Percentiles rank a stretch among this genome's conserved stretches.
Conservation (phyloP, 2,888 invertebrate species). For the Drosophila infuscata region DNA sequence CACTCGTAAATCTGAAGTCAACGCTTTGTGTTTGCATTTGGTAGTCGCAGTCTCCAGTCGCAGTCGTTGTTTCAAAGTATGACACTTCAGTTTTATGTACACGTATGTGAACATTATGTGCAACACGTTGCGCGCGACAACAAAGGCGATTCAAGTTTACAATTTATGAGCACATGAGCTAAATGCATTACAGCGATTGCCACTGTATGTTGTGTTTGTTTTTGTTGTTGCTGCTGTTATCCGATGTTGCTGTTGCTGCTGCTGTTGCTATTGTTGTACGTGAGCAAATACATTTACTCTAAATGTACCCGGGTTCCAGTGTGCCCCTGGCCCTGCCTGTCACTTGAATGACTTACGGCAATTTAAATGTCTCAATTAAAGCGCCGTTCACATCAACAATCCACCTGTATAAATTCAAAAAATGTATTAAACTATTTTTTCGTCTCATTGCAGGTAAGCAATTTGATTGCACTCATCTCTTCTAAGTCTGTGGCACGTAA, state of each 20-base stretch:
- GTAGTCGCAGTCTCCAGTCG: conserved; percentile 3
- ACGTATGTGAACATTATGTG: conserved; percentile 32
- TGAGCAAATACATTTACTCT: conserved; percentile 29
- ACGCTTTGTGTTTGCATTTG: conserved; percentile 22
- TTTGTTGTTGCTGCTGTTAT: conserved; percentile 12
- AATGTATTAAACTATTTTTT: conserved; percentile 18
- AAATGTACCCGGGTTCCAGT: conserved; percentile 7
- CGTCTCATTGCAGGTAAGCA: conserved; percentile 55
- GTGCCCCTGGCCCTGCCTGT: conserved; percentile 15
- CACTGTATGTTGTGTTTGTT: conserved; percentile 29
- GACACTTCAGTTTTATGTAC: conserved; percentile 23
- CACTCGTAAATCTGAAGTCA: conserved; percentile 10
- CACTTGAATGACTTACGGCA: conserved; percentile 36
- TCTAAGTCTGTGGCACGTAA: conserved; percentile 22
- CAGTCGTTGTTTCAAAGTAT: conserved; percentile 31
- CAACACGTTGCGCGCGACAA: conserved; percentile 52
- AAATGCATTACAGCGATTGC: conserved; percentile 57
- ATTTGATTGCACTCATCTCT: conserved; percentile 10
- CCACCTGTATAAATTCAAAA: conserved; percentile 2
- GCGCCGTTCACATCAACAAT: conserved; percentile 23
- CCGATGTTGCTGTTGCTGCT: neutral
- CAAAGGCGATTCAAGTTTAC: conserved; percentile 44
- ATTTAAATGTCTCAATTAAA: conserved; percentile 35
- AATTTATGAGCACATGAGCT: conserved; percentile 51
- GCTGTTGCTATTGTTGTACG: conserved; percentile 20